phyloP scores from a whole-genome alignment of 2,888 invertebrate species.

The Apodemia duryi region DNA sequence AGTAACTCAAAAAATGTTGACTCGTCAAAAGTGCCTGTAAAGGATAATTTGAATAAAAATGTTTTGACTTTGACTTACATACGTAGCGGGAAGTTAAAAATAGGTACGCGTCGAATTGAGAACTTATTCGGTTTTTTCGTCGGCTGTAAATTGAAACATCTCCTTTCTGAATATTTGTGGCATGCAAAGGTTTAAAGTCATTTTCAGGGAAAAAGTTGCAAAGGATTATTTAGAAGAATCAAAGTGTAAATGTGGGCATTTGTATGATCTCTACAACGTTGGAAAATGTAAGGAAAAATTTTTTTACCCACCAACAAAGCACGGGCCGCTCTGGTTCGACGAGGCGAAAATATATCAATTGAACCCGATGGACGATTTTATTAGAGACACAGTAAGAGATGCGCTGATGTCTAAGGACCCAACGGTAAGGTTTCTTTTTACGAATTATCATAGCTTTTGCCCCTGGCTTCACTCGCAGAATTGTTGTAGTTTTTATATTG shows the following conservation, averaged over 20 bases:
- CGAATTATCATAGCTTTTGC: no score
- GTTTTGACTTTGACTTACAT: no score
- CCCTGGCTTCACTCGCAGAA: no score
- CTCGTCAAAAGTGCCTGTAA: no score
- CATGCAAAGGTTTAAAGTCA: background rate
- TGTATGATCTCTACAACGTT: conserved; percentile 52
- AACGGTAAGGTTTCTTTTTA: conserved; percentile 38
- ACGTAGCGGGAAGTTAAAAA: no score
- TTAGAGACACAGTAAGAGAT: conserved; percentile 48
- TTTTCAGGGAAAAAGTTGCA: conserved; percentile 46
- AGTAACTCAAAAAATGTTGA: no score
- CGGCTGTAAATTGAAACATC: no score
- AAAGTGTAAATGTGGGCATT: conserved; percentile 61
- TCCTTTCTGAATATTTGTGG: no score
- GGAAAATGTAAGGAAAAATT: conserved; percentile 49
- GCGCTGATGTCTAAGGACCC: conserved; percentile 47
- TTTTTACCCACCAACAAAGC: conserved; percentile 51
- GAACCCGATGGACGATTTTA: conserved; percentile 60
- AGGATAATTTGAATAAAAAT: no score
- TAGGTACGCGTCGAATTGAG: no score
- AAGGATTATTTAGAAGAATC: conserved; percentile 49
- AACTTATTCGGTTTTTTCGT: no score
- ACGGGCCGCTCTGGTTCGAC: conserved; percentile 50
- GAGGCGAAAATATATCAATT: conserved; percentile 58
- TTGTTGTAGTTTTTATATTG: no score